These are phyloP conservation scores for Sceloporus tristichus DNA, from an alignment of 2,113 vertebrate species.

Conservation along the genomic window DNA sequence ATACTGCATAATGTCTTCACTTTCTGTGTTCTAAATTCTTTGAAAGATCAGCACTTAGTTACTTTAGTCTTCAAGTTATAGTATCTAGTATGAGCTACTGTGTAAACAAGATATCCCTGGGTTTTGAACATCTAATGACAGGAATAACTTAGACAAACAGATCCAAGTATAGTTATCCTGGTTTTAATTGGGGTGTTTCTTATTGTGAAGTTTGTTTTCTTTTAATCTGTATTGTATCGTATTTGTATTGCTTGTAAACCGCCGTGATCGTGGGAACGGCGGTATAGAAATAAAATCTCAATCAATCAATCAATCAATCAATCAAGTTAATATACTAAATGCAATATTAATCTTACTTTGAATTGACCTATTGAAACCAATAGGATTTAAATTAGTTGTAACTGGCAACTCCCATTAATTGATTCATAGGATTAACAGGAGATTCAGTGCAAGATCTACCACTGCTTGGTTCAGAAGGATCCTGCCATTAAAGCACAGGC, in stretches of 20 bases:
- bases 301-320: too few relatives aligned
- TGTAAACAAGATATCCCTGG: background rate
- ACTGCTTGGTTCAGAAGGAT: background rate
- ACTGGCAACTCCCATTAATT: background rate
- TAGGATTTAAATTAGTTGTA: background rate
- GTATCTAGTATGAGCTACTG: background rate
- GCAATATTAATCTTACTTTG: background rate
- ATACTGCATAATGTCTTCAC: background rate
- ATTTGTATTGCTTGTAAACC: too few relatives aligned
- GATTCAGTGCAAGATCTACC: background rate
- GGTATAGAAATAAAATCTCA: too few relatives aligned
- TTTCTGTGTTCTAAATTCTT: background rate
- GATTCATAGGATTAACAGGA: background rate
- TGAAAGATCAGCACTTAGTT: background rate
- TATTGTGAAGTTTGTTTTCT: too few relatives aligned
- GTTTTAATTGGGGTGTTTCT: too few relatives aligned
- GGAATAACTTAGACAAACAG: background rate
- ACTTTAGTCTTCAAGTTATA: background rate
- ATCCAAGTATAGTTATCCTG: too few relatives aligned
- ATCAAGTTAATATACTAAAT: background rate
- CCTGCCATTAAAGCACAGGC: background rate
- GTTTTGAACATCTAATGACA: background rate
- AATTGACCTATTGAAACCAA: background rate
- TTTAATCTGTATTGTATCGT: too few relatives aligned
- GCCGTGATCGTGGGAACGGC: too few relatives aligned